Conservation (phyloP, 1,140 invertebrate genomes). For the Orussus abietinus region DNA sequence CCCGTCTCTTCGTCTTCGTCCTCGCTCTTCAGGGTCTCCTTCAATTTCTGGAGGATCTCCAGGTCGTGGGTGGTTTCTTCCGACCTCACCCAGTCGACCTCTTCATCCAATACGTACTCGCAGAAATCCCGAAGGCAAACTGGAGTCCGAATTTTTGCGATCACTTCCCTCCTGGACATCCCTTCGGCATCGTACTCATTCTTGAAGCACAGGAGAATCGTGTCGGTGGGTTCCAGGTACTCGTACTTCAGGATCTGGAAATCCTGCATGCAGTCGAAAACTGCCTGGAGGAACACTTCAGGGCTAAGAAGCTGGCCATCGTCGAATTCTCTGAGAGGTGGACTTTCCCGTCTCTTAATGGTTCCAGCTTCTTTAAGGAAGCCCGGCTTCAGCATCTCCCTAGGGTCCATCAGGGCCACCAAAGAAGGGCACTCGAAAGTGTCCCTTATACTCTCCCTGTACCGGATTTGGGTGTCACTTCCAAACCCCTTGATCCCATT, state of each 20-base stretch:
- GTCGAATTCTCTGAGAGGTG: constrained; percentile 26
- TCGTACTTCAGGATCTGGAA: constrained; percentile 43
- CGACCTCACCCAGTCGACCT: constrained; percentile 54
- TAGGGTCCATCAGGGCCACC: constrained; percentile 15
- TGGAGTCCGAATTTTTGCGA: constrained; percentile 50
- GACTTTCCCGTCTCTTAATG: neutral
- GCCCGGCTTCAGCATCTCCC: constrained; percentile 16
- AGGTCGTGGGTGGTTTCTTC: too few relatives aligned
- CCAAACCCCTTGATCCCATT: too few relatives aligned
- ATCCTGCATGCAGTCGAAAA: constrained; percentile 49
- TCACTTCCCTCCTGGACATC: constrained; percentile 40
- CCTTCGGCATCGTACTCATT: constrained; percentile 42
- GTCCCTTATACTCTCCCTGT: constrained; percentile 4
- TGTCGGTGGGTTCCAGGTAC: constrained; percentile 45
- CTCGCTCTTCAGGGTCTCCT: too few relatives aligned
- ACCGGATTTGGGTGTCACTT: constrained; percentile 14
- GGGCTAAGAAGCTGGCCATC: constrained; percentile 24
- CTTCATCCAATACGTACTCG: constrained; percentile 53
- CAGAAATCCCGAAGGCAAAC: constrained; percentile 56
- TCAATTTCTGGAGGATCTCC: too few relatives aligned
- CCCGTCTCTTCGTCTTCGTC: constrained; percentile 31
- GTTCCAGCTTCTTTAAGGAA: neutral
- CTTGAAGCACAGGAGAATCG: constrained; percentile 46
- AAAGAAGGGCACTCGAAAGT: constrained; percentile 9
- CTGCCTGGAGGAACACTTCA: constrained; percentile 23